These are phyloP conservation scores for Mamestra configurata DNA, from an alignment of 1,140 invertebrate species.

Conservation along the genomic window DNA sequence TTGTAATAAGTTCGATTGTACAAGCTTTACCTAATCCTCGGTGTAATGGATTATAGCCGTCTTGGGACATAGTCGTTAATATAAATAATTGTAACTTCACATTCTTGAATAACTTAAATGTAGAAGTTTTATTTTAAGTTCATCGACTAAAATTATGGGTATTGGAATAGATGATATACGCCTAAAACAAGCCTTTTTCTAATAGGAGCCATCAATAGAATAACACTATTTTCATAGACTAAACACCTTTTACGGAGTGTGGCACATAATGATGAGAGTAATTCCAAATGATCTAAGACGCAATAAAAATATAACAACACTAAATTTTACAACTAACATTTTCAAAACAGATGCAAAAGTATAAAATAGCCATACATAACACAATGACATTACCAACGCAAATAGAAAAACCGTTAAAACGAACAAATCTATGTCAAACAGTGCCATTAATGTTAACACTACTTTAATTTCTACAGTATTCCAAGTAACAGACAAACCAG, in stretches of 20 bases:
- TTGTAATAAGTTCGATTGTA: slow-evolving; percentile 1
- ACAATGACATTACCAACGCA: background rate
- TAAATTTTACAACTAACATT: background rate
- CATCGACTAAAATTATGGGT: too few relatives aligned
- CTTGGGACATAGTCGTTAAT: background rate
- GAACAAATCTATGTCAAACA: slow-evolving; percentile 37
- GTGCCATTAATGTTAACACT: background rate
- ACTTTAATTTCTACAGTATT: slow-evolving; percentile 14
- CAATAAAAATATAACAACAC: background rate
- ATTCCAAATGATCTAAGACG: background rate
- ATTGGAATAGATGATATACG: too few relatives aligned
- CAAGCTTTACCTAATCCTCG: background rate
- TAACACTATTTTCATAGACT: too few relatives aligned
- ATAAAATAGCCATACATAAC: background rate
- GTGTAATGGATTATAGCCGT: slow-evolving; percentile 8
- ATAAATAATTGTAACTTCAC: too few relatives aligned
- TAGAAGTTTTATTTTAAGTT: too few relatives aligned
- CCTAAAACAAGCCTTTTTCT: too few relatives aligned
- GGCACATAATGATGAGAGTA: background rate
- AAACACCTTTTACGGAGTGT: too few relatives aligned
- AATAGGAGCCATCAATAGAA: too few relatives aligned
- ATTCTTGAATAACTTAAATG: background rate
- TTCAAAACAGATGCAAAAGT: background rate
- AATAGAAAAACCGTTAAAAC: slow-evolving; percentile 10
- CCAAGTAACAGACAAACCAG: background rate